A percentile compares a stretch with the other conserved stretches of the same genome.
These are phyloP conservation scores for Grapholita molesta DNA, from an alignment of 1,140 invertebrate genomes.

Conservation along the genomic window DNA sequence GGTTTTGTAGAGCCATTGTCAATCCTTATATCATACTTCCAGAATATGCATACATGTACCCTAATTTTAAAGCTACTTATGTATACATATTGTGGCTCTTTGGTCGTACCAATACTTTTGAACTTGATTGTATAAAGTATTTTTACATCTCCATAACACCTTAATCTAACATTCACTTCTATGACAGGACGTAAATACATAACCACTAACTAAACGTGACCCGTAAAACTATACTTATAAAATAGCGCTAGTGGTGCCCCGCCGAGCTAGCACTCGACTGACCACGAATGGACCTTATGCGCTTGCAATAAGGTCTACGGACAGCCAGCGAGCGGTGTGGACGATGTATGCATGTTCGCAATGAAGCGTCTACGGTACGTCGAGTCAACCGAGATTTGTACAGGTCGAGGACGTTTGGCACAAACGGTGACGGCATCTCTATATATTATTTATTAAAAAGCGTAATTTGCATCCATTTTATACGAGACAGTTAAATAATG, in stretches of 20 bases:
- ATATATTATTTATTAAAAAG: conserved; percentile 19
- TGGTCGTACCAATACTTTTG: too few species aligned
- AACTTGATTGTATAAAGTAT: too few species aligned
- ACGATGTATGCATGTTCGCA: too few species aligned
- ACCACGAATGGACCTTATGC: too few species aligned
- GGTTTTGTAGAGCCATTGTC: too few species aligned
- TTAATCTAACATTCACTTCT: neutral
- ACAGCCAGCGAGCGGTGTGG: too few species aligned
- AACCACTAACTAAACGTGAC: neutral
- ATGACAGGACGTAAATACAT: neutral
- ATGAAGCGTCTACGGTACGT: neutral
- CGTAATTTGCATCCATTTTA: conserved; percentile 19
- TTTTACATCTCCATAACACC: too few species aligned
- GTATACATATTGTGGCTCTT: too few species aligned
- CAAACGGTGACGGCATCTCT: conserved; percentile 30
- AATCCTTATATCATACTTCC: too few species aligned
- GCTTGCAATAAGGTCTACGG: too few species aligned
- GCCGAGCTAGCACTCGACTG: neutral
- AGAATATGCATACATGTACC: too few species aligned
- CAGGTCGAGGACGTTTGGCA: conserved; percentile 33
- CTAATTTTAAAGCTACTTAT: too few species aligned
- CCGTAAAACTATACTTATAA: neutral
- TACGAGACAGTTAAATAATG: neutral
- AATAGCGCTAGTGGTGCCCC: neutral
- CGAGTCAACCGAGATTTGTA: neutral